Evolutionary conservation across 2,113 vertebrate genomes (phyloP).

Genomic region (Grus americana): DNA sequence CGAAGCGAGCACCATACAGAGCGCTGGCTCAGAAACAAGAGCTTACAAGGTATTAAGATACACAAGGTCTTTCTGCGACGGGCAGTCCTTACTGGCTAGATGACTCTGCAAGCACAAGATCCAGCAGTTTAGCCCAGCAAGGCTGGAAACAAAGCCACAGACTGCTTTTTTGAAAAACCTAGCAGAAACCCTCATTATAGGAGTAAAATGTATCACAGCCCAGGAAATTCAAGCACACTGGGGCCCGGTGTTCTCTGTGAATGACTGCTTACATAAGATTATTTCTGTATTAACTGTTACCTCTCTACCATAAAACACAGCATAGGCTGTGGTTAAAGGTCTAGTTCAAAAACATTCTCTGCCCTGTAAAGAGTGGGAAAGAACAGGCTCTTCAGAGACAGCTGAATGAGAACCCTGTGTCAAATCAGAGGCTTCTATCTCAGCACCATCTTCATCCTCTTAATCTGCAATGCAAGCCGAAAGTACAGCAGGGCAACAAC

Average conservation of each 20-base stretch:
- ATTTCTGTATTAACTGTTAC: background rate
- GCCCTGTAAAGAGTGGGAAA: background rate
- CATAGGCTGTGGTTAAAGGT: background rate
- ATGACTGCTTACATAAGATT: background rate
- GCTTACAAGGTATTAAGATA: background rate
- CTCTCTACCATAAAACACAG: background rate
- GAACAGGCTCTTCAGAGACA: background rate
- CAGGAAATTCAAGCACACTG: background rate
- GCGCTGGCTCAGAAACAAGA: background rate
- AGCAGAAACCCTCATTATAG: background rate
- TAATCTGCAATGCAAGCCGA: background rate
- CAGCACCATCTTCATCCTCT: background rate
- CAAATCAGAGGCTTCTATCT: background rate
- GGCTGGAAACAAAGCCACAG: background rate
- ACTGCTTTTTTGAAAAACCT: background rate
- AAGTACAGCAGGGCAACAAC: background rate
- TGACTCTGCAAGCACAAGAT: background rate
- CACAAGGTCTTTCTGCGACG: background rate
- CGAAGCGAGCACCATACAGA: background rate
- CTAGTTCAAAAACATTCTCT: background rate
- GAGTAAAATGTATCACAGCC: background rate
- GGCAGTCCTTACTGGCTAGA: background rate
- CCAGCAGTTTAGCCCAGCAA: background rate
- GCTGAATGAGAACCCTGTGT: background rate
- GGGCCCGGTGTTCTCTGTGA: background rate